Base-by-base conservation (phyloP, 2,888 invertebrate genomes). In the Fissipunctia ypsillon region DNA sequence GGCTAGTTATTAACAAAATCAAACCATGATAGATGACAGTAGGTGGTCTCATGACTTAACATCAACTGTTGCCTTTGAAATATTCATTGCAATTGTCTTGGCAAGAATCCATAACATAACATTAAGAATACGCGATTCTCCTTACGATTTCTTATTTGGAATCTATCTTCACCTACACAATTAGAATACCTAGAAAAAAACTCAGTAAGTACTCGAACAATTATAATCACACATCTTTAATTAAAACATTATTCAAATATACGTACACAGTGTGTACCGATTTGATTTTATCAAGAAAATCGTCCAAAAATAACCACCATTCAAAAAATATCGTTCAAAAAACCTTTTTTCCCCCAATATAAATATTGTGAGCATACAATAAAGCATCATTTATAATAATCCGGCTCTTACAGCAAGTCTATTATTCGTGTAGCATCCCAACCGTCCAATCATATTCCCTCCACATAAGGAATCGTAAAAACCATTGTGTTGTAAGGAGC, bases 391-490 rank as follows among this genome's bases (percentile, higher is more conserved):
- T 85, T 73, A 73, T 52, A 81, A 78, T 84, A 84, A 84, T 80
- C 78, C 80, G 69, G 68, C 76, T 73, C 69, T 64, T 73, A 77
- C 50, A 72, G 38, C 50, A 50, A 67, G 45, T 76, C 78, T 70
- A 87, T 87, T 87, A 87, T 84, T 54, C 63, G 60, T 56, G 57
- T n/a, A 63, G 69, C 74, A 78, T 35, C 54, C 69, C 38, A 59
- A 60, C 71, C 76, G 54, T 61, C 72, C 84, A 84, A 87, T 87
- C 83, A 87, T 71, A 77, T 54, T 38, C 38, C 19, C 60, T 65
- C 72, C 50, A 60, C 75, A 72, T 86, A 87, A 84, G 83, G 81
- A 87, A 84, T 83, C 80, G 79, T 83, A 82, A 83, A 84, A 84
- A 68, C 79, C 81, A 85, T 84, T 85, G 84, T 87, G 68, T 69